phyloP scores from a whole-genome alignment of 2,888 invertebrate species.

The Lutraria lutraria region DNA sequence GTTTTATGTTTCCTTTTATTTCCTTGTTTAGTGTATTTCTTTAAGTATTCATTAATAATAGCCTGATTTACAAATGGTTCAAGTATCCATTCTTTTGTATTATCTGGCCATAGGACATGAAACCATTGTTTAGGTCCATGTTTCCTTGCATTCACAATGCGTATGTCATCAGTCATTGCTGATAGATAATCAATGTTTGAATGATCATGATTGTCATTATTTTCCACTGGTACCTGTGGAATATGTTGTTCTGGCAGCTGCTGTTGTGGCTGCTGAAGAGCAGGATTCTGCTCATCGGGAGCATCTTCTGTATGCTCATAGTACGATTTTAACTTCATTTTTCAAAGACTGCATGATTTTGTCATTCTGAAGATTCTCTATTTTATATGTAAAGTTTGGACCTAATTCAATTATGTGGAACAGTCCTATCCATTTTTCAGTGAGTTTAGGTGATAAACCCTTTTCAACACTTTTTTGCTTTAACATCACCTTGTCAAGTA shows the following conservation, averaged over 20 bases:
- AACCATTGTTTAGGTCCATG: no score
- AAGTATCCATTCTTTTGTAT: conserved; percentile 23
- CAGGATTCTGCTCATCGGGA: neutral
- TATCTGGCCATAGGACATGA: no score
- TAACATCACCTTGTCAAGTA: conserved; percentile 51
- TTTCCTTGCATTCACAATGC: conserved; percentile 35
- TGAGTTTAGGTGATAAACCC: conserved; percentile 53
- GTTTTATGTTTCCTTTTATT: conserved; percentile 40
- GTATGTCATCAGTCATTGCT: no score
- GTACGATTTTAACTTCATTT: conserved; percentile 57
- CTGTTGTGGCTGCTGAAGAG: no score
- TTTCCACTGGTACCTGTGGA: neutral
- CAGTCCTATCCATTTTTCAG: conserved; percentile 51
- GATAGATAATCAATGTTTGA: neutral
- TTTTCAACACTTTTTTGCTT: neutral
- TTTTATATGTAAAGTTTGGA: conserved; percentile 61
- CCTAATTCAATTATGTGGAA: conserved; percentile 47
- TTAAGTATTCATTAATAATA: conserved; percentile 15
- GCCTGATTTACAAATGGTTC: conserved; percentile 27
- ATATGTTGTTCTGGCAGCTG: neutral
- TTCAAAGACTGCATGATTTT: conserved; percentile 16
- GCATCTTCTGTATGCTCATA: conserved; percentile 19
- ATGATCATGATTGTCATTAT: no score
- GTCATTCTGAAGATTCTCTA: no score
- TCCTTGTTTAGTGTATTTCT: conserved; percentile 32